Base-by-base conservation (phyloP, 1,140 invertebrate species). In the Aethina tumida region DNA sequence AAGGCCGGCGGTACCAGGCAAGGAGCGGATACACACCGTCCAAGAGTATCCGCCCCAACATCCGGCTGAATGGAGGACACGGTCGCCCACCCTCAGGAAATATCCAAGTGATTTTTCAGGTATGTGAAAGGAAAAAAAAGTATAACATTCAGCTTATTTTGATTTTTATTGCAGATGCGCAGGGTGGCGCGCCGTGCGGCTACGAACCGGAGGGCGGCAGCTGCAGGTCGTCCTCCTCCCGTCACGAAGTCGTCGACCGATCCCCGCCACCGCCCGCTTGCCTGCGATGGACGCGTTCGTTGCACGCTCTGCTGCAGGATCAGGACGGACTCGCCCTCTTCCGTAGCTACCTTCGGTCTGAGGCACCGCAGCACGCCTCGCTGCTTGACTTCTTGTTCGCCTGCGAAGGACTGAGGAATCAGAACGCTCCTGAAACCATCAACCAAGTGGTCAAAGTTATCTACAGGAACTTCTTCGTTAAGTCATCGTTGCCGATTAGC, bases 311-410 rank as follows among this genome's bases (percentile, higher is more conserved):
- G 43, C 71, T 94, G 41, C 73, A 77, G 60, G 91, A 95, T 68
- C 74, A 75, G 38, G 84, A 91, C 62, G 90, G 90, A 28, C 79
- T 90, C 38, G 73, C 79, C 31, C 68, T 93, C 49, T 94, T 93
- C 65, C 76, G 79, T 55, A 73, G 75, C 55, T 94, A 85, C 66
- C 72, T 93, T 44, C 68, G 79, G 50, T 73, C 84, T 51, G 89
- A 93, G 63, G 79, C 81, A 38, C 76, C 76, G 48, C 72, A 75
- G 44, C 77, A 84, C 60, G 75, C 79, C 32, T 79, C 84, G 61
- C 71, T 79, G 22, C 73, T 93, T 43, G 79, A 87, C 56, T 93
- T 93, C 65, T 90, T 86, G 75, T 92, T 91, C 65, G 89, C 87
- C 27, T 91, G 88, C 63, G 80, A 89, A 58, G 90, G 90, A 10